A percentile compares a stretch with the other conserved stretches of the same genome.
Evolutionary conservation across 2,888 invertebrate species (phyloP).

Genomic region (Vandiemenella viatica): DNA sequence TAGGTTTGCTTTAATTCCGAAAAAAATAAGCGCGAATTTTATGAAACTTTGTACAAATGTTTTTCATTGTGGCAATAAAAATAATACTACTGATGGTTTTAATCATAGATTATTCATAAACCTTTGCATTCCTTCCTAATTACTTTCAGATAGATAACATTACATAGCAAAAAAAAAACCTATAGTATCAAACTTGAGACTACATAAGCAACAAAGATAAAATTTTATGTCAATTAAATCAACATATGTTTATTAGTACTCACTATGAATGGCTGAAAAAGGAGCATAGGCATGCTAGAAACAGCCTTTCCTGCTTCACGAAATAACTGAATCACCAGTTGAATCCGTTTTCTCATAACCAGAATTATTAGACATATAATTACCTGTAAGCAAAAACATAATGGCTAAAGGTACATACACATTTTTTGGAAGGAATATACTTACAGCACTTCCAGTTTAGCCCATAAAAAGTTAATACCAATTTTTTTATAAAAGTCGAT

Average conservation of each 20-base stretch:
- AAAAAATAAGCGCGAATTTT: no score
- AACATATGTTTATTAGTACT: conserved; percentile 21
- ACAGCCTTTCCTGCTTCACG: conserved; percentile 51
- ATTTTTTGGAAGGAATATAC: no score
- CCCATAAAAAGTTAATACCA: no score
- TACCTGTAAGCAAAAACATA: conserved; percentile 21
- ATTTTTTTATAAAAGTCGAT: no score
- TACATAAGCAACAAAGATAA: not conserved
- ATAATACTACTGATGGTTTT: no score
- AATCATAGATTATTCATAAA: no score
- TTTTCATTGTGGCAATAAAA: no score
- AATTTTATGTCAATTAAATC: not conserved
- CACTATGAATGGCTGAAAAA: conserved; percentile 45
- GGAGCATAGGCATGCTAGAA: conserved; percentile 40
- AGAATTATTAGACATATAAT: conserved; percentile 38
- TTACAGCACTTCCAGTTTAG: no score
- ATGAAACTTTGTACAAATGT: no score
- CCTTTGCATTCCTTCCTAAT: not conserved
- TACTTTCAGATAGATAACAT: not conserved
- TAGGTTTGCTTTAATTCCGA: no score
- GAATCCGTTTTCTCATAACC: conserved; percentile 44
- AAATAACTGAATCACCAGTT: conserved; percentile 45
- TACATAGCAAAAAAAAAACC: not conserved
- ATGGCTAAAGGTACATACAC: not conserved
- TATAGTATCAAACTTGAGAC: not conserved